Base-by-base conservation (phyloP, 2,113 vertebrate species). In the Gallinago undulata region DNA sequence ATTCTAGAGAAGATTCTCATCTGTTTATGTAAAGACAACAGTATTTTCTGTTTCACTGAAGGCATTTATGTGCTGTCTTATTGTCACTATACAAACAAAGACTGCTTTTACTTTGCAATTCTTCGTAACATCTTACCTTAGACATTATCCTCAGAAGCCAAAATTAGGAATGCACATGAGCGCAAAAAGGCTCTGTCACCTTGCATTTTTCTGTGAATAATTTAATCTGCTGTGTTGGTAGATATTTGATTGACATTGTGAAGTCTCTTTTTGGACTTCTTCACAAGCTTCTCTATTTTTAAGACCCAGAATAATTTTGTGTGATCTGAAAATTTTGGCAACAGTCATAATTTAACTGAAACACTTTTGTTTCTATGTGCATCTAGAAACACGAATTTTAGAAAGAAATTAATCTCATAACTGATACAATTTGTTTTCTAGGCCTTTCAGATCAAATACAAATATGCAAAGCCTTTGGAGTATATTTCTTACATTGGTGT, bases 391-490 rank as follows among this genome's bases (percentile, higher is more conserved):
- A 79, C 8, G 72, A 28, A 63, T 21, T 89, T 86, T 27, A 70
- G 68, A 87, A 89, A 55, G 1, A 81, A 81, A 66, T 35, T 4
- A 11, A 28, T 48, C 5, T 69, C 41, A 11, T 35, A 89, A 91
- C 18, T 17, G 23, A 67, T 62, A 51, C 7, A 35, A 80, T 22
- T 94, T 63, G 25, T 89, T 96, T 97, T 97, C 68, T 84, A 96
- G 97, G 94, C 75, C 78, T 98, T 98, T 89, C 85, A 67, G 91
- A 92, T 80, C 33, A 83, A 94, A 35, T 95, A 97, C 28, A 76
- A 93, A 27, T 97, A 97, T 31, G 83, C 66, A 5, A 55, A 93
- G 25, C 81, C 96, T 82, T 86, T 98, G 75, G 48, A 97, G 10
- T 25, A 8, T 45, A 30, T 97, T 30, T 97, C 97, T 70, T 86